phyloP scores from a whole-genome alignment of 2,888 invertebrate species.

The Xestobium rufovillosum region DNA sequence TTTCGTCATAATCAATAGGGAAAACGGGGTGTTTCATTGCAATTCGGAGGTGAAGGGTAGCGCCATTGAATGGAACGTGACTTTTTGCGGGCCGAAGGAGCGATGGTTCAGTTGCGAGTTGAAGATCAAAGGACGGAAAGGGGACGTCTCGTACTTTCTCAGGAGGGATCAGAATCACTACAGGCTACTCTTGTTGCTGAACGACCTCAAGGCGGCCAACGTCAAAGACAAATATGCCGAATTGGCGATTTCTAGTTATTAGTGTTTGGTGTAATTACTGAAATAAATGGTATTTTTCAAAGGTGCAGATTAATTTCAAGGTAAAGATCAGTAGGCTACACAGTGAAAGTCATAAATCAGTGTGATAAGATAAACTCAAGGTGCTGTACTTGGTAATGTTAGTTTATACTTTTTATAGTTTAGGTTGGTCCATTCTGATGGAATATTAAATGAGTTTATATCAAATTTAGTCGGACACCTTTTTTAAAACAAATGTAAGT shows the following conservation, averaged over 20 bases:
- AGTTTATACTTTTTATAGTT: too few species aligned
- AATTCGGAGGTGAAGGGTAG: slow-evolving; percentile 22
- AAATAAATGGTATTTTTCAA: too few species aligned
- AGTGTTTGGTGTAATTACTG: too few species aligned
- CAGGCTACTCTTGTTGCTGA: background rate
- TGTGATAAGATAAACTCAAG: too few species aligned
- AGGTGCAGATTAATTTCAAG: too few species aligned
- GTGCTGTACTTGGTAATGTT: too few species aligned
- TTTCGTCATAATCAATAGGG: slow-evolving; percentile 27
- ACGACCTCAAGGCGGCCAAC: slow-evolving; percentile 29
- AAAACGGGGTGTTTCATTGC: slow-evolving; percentile 31
- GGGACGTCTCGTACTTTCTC: background rate
- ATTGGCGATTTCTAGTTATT: slow-evolving; percentile 26
- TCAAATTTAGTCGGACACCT: too few species aligned
- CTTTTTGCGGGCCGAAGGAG: slow-evolving; percentile 29
- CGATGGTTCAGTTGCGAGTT: slow-evolving; percentile 30
- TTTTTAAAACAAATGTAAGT: too few species aligned
- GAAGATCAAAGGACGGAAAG: slow-evolving; percentile 27
- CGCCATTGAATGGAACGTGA: slow-evolving; percentile 26
- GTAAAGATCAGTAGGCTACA: too few species aligned
- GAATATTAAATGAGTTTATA: too few species aligned
- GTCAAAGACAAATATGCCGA: slow-evolving; percentile 32
- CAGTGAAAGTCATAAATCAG: too few species aligned
- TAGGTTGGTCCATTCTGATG: too few species aligned
- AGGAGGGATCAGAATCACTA: background rate